Base-by-base conservation (phyloP, 2,113 vertebrate genomes). In the Hassar affinis region DNA sequence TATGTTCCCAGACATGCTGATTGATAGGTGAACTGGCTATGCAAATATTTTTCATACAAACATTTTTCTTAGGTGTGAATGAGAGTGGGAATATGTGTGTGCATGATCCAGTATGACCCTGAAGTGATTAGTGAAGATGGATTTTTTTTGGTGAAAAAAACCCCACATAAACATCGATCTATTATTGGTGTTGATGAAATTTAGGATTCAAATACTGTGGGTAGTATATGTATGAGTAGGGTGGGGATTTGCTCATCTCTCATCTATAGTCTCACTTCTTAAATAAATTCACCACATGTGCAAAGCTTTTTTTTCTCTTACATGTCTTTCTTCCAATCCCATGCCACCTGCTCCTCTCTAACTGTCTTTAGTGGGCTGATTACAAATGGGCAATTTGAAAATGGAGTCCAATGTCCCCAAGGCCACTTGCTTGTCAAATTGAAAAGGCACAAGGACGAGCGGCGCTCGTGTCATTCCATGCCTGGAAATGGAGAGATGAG, bases 311-410 rank as follows among this genome's bases (percentile, higher is more conserved):
- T 86, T 85, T 84, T 71, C 56, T 74, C 59, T 56, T 74, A 52
- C 79, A 82, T 79, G 54, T 80, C 33, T 47, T 83, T 61, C 62
- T 78, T 76, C 38, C 72, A 80, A 86, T 54, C 47, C 83, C 87
- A 61, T 68, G 15, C 47, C 84, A 62, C 81, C 86, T 27, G 81
- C 89, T 88, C 88, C 86, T 88, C 91, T 88, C 54, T 85, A 49
- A 87, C 71, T 52, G 74, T 85, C 89, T 92, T 93, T 91, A 89
- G 91, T 92, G 92, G 92, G 91, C 92, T 93, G 92, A 95, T 94
- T 94, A 93, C 91, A 93, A 93, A 93, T 91, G 92, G 92, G 93
- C 94, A 93, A 92, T 93, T 93, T 94, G 92, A 93, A 94, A 94
- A 95, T 93, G 90, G 92, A 93, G 91, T 92, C 85, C 81, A 91